Conservation (phyloP, 2,888 invertebrate species). For the Itoplectis maculator region DNA sequence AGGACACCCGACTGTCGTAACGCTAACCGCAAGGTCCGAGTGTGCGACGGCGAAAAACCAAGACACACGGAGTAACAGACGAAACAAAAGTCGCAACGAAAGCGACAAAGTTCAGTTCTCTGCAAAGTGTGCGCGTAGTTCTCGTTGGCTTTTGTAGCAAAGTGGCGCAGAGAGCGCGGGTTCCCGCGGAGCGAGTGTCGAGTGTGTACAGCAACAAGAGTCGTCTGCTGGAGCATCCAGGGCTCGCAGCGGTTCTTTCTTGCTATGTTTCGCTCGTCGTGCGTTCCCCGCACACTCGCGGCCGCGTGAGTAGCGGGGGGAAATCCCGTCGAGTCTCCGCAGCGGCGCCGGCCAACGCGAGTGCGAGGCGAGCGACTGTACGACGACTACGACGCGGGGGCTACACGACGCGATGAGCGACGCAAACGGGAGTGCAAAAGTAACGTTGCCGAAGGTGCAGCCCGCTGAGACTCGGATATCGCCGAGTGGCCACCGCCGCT, state of each 20-base stretch:
- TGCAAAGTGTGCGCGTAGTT: no score
- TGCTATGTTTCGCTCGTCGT: neutral
- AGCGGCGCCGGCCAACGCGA: no score
- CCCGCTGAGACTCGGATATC: constrained; percentile 62
- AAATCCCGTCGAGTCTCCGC: no score
- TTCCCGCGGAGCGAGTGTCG: neutral
- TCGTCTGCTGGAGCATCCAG: neutral
- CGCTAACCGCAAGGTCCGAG: no score
- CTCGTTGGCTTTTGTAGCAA: neutral
- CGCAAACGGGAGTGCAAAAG: constrained; percentile 76
- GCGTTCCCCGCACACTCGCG: neutral
- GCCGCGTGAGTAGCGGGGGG: neutral
- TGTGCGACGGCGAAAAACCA: no score
- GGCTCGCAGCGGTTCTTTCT: neutral
- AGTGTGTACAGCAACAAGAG: neutral
- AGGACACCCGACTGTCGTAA: no score
- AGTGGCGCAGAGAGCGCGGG: neutral
- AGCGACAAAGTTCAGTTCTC: no score
- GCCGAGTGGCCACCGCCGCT: constrained; percentile 43
- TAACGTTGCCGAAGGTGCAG: constrained; percentile 79
- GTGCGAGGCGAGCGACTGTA: no score
- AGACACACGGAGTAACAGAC: no score
- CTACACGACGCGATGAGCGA: no score
- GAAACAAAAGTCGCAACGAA: no score
- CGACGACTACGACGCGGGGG: no score